Evolutionary conservation across 2,113 vertebrate genomes (phyloP), one percentile per base, ranked within the genome.

Genomic region (Meles meles): DNA sequence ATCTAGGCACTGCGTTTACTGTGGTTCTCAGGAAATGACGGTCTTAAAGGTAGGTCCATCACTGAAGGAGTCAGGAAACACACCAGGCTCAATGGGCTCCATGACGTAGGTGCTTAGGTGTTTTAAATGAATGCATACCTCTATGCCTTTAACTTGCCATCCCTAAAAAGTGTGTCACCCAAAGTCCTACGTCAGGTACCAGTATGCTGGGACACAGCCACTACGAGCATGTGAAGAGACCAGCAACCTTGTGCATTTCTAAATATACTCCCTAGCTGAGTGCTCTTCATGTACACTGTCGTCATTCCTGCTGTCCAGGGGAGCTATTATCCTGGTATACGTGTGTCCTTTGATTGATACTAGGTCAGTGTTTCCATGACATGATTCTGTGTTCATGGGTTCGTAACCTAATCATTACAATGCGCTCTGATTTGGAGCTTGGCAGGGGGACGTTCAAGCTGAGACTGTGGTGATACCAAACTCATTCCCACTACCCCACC

Each of bases 231-330:
- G 69, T 69, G 57, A 93, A 92, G 69, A 95, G 52, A 94, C 77
- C n/a, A 95, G 96, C 63, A 27, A 94, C 97, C 98, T 97, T 95
- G 98, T 49, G 63, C 88, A 96, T 96, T 98, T 94, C 95, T 92
- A 97, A 96, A 97, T 95, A 67, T 82, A 90, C 90, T 96, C 97
- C 90, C 67, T 0, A 74, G 10, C 95, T 0, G 6, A 98, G 57
- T 14, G 72, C 69, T 93, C 49, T 90, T 97, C 14, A 84, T 94
- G 97, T 92, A 97, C 21, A 86, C 0, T 92, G 82, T 72, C 61
- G 79, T 88, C 71, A 72, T 96, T 97, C 77, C 82, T 59, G 37
- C 49, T 39, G 71, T 92, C 97, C 90, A 97, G 96, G 97, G 67
- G 79, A 94, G 77, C 85, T 67, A 88, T 82, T 47, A 87, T 83